Percentiles rank a stretch among this genome's conserved stretches.
Conservation (phyloP, 2,797 vertebrate species). For the Siniperca obscura region DNA sequence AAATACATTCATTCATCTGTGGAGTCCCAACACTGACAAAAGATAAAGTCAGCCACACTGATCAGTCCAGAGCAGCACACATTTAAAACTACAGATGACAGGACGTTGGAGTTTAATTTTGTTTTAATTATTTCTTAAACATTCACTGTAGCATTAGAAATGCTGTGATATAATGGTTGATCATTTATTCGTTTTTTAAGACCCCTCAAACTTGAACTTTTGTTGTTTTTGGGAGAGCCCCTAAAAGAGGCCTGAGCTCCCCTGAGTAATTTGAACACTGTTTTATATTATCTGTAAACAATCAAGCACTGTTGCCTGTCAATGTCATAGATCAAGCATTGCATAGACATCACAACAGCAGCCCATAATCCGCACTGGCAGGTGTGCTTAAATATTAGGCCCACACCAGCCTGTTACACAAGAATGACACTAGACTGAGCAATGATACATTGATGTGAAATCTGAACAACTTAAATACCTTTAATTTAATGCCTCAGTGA, state of each 20-base stretch:
- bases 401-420: neutral
- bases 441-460: no score
- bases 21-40: no score
- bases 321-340: neutral
- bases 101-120: neutral
- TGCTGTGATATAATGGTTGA: neutral
- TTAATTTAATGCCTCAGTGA: neutral
- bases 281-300: neutral
- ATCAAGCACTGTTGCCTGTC: neutral
- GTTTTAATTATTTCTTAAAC: neutral
- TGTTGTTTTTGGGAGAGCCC: neutral
- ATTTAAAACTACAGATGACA: neutral
- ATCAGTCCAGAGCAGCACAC: neutral
- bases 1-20: no score
- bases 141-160: neutral
- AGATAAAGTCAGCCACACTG: neutral
- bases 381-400: conserved; percentile 3
- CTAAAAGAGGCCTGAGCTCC: no score
- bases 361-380: conserved; percentile 19
- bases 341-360: neutral
- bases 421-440: neutral
- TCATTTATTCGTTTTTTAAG: neutral
- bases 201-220: neutral
- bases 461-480: conserved; percentile 8
- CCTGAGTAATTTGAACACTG: neutral